Evolutionary conservation across 2,797 vertebrate genomes (phyloP).

Genomic region (Tapirus indicus): DNA sequence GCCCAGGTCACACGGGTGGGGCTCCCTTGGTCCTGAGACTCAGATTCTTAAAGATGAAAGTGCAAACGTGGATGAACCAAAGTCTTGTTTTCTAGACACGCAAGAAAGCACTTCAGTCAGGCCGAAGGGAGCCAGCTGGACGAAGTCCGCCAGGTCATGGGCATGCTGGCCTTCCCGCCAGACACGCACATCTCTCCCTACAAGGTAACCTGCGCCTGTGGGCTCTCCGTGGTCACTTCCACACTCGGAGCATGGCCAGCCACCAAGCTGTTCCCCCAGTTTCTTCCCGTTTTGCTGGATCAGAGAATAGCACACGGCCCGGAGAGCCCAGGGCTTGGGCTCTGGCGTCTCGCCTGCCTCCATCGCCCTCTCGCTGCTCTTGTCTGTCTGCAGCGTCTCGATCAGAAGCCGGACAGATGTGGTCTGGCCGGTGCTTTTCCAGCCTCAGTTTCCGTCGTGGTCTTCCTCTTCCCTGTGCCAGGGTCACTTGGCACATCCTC

Average conservation of each 20-base stretch:
- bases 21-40: not conserved
- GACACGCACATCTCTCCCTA: constrained; percentile 99
- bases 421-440: not conserved
- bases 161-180: constrained; percentile 99
- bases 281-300: not conserved
- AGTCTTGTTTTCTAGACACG: constrained; percentile 91
- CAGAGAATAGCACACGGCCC: not conserved
- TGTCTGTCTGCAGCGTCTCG: not conserved
- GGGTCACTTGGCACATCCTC: not conserved
- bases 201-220: constrained; percentile 90
- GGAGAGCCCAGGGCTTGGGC: too few species aligned
- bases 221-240: not conserved
- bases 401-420: not conserved
- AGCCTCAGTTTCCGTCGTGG: too few species aligned
- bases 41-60: not conserved
- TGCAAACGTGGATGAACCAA: not conserved
- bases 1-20: not conserved
- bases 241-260: accelerated
- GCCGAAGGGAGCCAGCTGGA: constrained; percentile 99
- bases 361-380: not conserved
- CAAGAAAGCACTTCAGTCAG: constrained; percentile 99
- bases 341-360: not conserved
- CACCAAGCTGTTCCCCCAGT: accelerated
- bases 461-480: not conserved
- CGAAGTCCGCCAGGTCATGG: constrained; percentile 99